Evolutionary conservation across 2,797 vertebrate genomes (phyloP).

Genomic region (Ptychadena robeensis): DNA sequence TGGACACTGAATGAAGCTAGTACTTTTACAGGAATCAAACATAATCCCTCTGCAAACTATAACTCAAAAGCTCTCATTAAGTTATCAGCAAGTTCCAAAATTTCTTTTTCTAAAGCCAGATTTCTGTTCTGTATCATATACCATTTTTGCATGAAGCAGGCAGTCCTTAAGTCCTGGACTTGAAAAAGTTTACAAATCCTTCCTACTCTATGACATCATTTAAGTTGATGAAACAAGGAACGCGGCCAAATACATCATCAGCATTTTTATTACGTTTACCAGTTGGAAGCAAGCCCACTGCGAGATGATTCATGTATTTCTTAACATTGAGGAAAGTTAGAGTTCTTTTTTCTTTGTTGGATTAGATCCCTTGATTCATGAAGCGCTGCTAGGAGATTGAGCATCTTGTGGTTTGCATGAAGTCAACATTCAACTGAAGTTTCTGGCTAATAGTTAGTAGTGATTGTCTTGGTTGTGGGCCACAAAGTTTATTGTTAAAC

Average conservation of each 20-base stretch:
- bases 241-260: not conserved
- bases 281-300: not conserved
- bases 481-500: not conserved
- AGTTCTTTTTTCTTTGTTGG: not conserved
- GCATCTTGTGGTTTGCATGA: not conserved
- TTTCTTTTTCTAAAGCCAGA: not conserved
- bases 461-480: constrained; percentile 1
- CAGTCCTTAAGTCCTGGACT: not conserved
- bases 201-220: not conserved
- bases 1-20: too few relatives aligned
- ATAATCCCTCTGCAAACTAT: too few relatives aligned
- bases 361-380: not conserved
- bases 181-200: not conserved
- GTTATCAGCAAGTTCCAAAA: not conserved
- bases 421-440: not conserved
- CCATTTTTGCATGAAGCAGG: not conserved
- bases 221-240: not conserved
- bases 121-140: not conserved
- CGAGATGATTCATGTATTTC: not conserved
- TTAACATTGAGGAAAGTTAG: not conserved
- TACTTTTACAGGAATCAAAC: too few relatives aligned
- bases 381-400: not conserved
- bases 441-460: not conserved
- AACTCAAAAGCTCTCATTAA: not conserved
- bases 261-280: not conserved